Percentiles rank a stretch among this genome's conserved stretches.
Conservation (phyloP, 2,888 invertebrate genomes). For the Seira musarum region DNA sequence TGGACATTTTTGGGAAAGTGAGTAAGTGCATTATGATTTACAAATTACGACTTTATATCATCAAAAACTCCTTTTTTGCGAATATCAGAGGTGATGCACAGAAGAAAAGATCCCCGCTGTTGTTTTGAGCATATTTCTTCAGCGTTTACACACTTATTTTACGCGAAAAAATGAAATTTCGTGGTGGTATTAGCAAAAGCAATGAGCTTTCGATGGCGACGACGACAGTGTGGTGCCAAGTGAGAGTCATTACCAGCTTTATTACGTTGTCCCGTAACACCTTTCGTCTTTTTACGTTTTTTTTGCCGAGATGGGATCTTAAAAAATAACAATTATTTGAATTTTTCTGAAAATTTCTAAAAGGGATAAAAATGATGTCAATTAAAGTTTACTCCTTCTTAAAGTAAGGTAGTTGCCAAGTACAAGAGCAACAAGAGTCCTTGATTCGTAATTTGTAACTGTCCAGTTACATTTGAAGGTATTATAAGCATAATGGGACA, state of each 20-base stretch:
- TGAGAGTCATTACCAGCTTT: conserved; percentile 44
- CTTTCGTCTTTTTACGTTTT: conserved; percentile 4
- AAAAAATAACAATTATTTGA: too few species aligned
- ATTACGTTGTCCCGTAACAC: conserved; percentile 52
- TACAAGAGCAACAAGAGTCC: neutral
- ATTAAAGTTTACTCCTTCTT: too few species aligned
- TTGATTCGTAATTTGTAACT: neutral
- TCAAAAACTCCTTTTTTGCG: conserved; percentile 2
- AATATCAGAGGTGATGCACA: neutral
- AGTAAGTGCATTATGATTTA: neutral
- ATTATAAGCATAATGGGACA: too few species aligned
- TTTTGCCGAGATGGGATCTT: too few species aligned
- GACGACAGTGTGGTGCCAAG: conserved; percentile 28
- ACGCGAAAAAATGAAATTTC: conserved; percentile 3
- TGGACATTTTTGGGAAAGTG: conserved; percentile 2
- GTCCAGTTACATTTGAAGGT: neutral
- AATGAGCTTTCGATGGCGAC: neutral
- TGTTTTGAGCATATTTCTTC: conserved; percentile 36
- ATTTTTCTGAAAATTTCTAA: too few species aligned
- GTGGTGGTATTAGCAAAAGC: neutral
- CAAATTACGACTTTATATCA: conserved; percentile 1
- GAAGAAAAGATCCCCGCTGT: conserved; percentile 37
- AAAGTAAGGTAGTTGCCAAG: neutral
- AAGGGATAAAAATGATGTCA: too few species aligned
- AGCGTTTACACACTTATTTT: conserved; percentile 19